Evolutionary conservation across 2,888 invertebrate species (phyloP).

Genomic region (Galeruca laticollis): DNA sequence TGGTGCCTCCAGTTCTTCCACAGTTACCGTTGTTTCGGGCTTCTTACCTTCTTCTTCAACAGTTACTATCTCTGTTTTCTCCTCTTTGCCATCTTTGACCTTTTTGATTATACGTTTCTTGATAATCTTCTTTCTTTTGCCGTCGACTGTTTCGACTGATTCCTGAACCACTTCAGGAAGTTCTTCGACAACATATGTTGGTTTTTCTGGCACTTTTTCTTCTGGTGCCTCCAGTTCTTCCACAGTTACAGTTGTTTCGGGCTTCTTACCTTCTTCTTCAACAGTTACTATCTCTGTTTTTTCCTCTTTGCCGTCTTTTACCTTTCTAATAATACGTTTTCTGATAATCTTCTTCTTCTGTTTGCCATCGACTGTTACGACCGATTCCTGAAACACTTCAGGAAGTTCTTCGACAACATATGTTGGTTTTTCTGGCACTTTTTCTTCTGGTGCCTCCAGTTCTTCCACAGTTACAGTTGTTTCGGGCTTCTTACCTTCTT

Average conservation of each 20-base stretch:
- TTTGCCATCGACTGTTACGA: slow-evolving; percentile 53
- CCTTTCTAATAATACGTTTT: slow-evolving; percentile 65
- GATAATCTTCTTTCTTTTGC: slow-evolving; percentile 57
- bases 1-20: slow-evolving; percentile 59
- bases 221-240: slow-evolving; percentile 59
- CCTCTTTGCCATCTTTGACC: slow-evolving; percentile 54
- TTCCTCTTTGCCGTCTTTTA: slow-evolving; percentile 60
- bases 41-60: slow-evolving; percentile 61
- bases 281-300: slow-evolving; percentile 62
- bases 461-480: slow-evolving; percentile 58
- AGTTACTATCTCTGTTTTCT: slow-evolving; percentile 56
- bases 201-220: slow-evolving; percentile 42
- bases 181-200: slow-evolving; percentile 39
- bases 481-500: slow-evolving; percentile 63
- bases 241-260: slow-evolving; percentile 59
- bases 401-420: slow-evolving; percentile 59
- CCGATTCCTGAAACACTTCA: slow-evolving; percentile 51
- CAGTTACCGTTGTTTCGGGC: slow-evolving; percentile 63
- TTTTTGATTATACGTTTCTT: slow-evolving; percentile 54
- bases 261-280: slow-evolving; percentile 63
- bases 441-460: slow-evolving; percentile 50
- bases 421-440: slow-evolving; percentile 58
- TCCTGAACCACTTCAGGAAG: slow-evolving; percentile 58
- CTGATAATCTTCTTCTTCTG: slow-evolving; percentile 43
- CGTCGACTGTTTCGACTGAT: slow-evolving; percentile 60